These are phyloP conservation scores for Mustela lutreola DNA, from an alignment of 2,113 vertebrate species.

Conservation along the genomic window DNA sequence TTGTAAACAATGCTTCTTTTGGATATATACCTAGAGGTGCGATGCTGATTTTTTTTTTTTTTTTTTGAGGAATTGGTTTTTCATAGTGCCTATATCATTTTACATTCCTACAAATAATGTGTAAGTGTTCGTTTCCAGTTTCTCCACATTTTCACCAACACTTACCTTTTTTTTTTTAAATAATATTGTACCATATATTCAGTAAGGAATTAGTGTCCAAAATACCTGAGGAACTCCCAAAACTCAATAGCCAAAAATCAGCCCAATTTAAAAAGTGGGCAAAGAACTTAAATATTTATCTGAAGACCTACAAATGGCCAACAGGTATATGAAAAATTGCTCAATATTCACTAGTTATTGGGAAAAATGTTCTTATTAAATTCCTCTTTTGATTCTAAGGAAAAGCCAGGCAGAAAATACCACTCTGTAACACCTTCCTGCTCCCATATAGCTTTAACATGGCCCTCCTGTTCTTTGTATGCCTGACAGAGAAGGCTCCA, in stretches of 20 bases:
- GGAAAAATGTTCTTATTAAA: background rate
- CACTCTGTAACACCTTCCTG: background rate
- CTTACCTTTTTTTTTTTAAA: background rate
- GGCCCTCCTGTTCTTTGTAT: background rate
- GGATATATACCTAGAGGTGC: background rate
- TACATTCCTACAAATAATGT: background rate
- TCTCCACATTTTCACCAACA: too few relatives aligned
- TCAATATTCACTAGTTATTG: background rate
- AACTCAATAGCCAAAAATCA: background rate
- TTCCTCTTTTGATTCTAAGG: background rate
- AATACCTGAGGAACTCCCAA: background rate
- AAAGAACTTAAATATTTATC: background rate
- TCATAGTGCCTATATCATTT: background rate
- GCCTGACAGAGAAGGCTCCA: background rate
- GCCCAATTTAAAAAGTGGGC: background rate
- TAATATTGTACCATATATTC: background rate
- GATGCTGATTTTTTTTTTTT: background rate
- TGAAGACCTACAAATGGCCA: background rate
- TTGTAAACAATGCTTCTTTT: background rate
- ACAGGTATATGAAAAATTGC: background rate
- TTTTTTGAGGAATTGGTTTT: background rate
- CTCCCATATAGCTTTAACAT: fast-evolving
- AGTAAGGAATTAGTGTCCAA: background rate
- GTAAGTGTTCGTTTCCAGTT: background rate
- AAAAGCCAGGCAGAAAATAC: fast-evolving